Conservation (phyloP, 2,888 invertebrate genomes). For the Heliconius ethilla region DNA sequence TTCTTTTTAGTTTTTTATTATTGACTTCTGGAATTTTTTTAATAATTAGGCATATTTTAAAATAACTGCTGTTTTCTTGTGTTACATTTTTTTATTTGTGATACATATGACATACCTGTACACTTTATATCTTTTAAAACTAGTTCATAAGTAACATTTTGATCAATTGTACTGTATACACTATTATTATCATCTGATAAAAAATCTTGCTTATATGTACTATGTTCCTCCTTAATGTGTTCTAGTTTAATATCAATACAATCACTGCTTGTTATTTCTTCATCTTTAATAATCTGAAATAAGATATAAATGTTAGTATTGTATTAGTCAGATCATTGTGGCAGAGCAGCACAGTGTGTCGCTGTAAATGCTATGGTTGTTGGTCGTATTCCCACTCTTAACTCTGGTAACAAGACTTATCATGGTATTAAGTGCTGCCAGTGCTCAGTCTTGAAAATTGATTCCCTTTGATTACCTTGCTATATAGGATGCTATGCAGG, state of each 20-base stretch:
- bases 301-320: background rate
- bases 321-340: background rate
- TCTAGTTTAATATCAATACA: background rate
- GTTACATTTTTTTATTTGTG: background rate
- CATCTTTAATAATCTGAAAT: slow-evolving; percentile 23
- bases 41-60: background rate
- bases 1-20: background rate
- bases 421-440: too few relatives aligned
- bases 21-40: background rate
- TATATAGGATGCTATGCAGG: too few relatives aligned
- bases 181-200: background rate
- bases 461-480: too few relatives aligned
- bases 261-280: background rate
- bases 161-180: slow-evolving; percentile 1
- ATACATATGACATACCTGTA: background rate
- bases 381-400: too few relatives aligned
- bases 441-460: too few relatives aligned
- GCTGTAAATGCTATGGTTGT: background rate
- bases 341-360: background rate
- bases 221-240: background rate
- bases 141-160: background rate
- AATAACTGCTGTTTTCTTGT: background rate
- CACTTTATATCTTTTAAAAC: background rate
- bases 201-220: background rate
- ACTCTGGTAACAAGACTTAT: too few relatives aligned